phyloP scores from a whole-genome alignment of 2,888 invertebrate genomes.

The Syrista parreyssii region DNA sequence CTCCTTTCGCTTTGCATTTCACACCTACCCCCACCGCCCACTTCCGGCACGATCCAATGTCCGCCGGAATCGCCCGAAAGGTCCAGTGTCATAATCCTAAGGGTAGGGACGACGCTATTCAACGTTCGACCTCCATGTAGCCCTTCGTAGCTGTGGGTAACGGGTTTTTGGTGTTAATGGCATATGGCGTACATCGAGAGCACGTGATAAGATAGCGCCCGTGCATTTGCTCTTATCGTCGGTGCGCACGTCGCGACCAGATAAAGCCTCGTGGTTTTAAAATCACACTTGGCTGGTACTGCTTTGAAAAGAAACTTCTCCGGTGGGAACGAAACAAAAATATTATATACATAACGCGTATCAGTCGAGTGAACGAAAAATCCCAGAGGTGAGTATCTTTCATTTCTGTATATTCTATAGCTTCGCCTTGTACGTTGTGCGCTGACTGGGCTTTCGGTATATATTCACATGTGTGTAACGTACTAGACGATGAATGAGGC shows the following conservation, averaged over 20 bases:
- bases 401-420: background rate
- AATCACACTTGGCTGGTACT: background rate
- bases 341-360: background rate
- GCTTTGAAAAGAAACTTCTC: background rate
- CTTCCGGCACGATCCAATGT: conserved; percentile 13
- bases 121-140: conserved; percentile 36
- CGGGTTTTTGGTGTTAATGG: conserved; percentile 49
- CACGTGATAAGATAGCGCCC: conserved; percentile 55
- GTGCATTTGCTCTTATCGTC: conserved; percentile 39
- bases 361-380: background rate
- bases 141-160: conserved; percentile 35
- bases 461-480: background rate
- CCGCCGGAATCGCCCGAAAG: conserved; percentile 16
- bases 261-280: background rate
- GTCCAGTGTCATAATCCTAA: conserved; percentile 11
- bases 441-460: background rate
- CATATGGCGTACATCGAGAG: conserved; percentile 39
- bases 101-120: conserved; percentile 8
- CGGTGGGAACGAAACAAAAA: background rate
- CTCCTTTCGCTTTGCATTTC: background rate
- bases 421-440: background rate
- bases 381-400: background rate
- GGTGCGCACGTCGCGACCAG: background rate
- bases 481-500: background rate
- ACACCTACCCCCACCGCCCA: background rate